phyloP scores from a whole-genome alignment of 2,797 vertebrate genomes.

The Thripadectes ignobilis region DNA sequence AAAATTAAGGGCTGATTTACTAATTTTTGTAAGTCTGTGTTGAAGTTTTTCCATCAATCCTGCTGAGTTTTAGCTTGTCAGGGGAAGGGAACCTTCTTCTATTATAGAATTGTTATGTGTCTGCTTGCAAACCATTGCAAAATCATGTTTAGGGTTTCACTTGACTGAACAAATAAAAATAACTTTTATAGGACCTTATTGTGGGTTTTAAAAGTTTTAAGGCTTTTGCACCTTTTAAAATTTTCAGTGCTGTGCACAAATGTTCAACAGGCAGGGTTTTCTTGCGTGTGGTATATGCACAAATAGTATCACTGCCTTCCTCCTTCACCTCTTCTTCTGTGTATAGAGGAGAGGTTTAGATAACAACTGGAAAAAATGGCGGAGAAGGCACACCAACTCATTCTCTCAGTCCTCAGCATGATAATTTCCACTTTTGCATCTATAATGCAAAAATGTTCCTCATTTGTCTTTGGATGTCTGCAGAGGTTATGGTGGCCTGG shows the following conservation, averaged over 20 bases:
- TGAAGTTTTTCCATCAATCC: not conserved
- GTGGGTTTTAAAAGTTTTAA: not conserved
- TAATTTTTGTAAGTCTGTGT: not conserved
- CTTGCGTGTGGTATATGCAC: accelerated
- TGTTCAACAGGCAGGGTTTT: accelerated
- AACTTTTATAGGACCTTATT: not conserved
- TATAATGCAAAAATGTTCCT: not conserved
- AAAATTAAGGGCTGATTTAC: not conserved
- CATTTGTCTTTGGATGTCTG: not conserved
- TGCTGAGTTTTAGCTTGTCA: not conserved
- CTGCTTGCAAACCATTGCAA: not conserved
- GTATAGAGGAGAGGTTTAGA: not conserved
- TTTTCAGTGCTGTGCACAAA: not conserved
- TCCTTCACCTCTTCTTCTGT: not conserved
- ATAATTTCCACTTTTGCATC: not conserved
- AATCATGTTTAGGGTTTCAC: not conserved
- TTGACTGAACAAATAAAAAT: not conserved
- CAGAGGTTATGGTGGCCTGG: not conserved
- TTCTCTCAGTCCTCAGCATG: not conserved
- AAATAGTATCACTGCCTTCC: not conserved
- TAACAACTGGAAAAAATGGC: not conserved
- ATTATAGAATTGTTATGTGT: not conserved
- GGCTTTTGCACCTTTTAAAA: not conserved
- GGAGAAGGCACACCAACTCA: not conserved
- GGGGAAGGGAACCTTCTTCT: not conserved